Conservation (phyloP, 2,888 invertebrate genomes). For the Papilio elwesi region DNA sequence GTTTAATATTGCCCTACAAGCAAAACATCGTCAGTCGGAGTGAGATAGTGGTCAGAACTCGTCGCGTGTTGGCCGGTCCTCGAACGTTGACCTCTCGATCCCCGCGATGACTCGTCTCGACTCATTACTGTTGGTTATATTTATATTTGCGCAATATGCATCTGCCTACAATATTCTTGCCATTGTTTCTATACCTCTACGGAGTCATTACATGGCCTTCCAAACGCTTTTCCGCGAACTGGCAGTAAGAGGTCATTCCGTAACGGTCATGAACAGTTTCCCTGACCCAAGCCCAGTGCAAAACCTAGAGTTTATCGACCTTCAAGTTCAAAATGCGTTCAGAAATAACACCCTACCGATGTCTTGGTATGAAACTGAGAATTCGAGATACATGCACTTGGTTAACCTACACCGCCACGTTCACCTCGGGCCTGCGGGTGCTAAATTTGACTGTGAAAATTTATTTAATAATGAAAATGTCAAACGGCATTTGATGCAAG, state of each 20-base stretch:
- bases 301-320: constrained; percentile 83
- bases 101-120: constrained; percentile 41
- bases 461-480: constrained; percentile 60
- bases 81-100: constrained; percentile 47
- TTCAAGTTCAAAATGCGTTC: constrained; percentile 53
- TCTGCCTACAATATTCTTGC: constrained; percentile 75
- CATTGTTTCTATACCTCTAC: constrained; percentile 84
- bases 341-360: constrained; percentile 44
- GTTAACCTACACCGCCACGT: constrained; percentile 54
- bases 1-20: not conserved
- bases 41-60: constrained; percentile 43
- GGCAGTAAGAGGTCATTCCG: constrained; percentile 83
- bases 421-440: constrained; percentile 43
- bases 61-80: constrained; percentile 41
- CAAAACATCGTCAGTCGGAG: constrained; percentile 44
- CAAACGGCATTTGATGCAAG: constrained; percentile 52
- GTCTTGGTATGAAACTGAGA: constrained; percentile 50
- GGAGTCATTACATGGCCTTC: constrained; percentile 87
- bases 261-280: constrained; percentile 86
- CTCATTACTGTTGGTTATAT: constrained; percentile 37
- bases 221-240: constrained; percentile 83
- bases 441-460: constrained; percentile 56
- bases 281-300: constrained; percentile 68
- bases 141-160: constrained; percentile 49
- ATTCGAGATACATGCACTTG: constrained; percentile 45